Conservation (phyloP, 2,888 invertebrate genomes). For the Cerceris rybyensis region DNA sequence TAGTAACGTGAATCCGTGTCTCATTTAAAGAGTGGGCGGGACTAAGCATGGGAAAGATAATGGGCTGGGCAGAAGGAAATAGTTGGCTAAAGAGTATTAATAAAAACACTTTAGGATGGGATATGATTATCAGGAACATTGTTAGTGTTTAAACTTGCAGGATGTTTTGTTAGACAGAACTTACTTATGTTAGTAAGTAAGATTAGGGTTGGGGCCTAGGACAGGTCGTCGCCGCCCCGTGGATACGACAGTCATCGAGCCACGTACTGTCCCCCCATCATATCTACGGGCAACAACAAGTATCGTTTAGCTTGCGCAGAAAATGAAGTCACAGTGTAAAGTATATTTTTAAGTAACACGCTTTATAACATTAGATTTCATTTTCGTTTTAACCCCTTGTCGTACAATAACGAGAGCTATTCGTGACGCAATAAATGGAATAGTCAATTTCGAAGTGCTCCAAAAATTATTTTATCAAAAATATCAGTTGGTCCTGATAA, state of each 20-base stretch:
- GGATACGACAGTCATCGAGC: slow-evolving; percentile 86
- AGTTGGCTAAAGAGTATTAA: slow-evolving; percentile 78
- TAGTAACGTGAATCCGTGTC: slow-evolving; percentile 65
- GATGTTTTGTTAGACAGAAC: slow-evolving; percentile 81
- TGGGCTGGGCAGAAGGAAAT: slow-evolving; percentile 35
- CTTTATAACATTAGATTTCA: neutral
- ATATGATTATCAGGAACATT: slow-evolving; percentile 72
- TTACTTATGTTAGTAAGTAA: slow-evolving; percentile 83
- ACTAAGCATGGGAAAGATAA: neutral
- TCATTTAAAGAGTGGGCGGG: slow-evolving; percentile 14
- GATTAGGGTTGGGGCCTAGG: slow-evolving; percentile 82
- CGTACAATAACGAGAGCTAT: too few relatives aligned
- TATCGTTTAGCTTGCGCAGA: slow-evolving; percentile 82
- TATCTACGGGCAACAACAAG: slow-evolving; percentile 83
- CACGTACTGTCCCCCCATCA: slow-evolving; percentile 84
- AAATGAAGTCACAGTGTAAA: slow-evolving; percentile 70
- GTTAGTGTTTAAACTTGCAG: slow-evolving; percentile 76
- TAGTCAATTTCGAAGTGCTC: too few relatives aligned
- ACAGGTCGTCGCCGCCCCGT: slow-evolving; percentile 84
- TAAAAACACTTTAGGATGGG: slow-evolving; percentile 79
- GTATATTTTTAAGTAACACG: neutral
- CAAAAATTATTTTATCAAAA: too few relatives aligned
- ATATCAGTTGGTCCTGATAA: too few relatives aligned
- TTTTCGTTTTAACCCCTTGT: too few relatives aligned
- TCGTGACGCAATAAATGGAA: too few relatives aligned